Evolutionary conservation across 2,888 invertebrate genomes (phyloP), one percentile per base, ranked within the genome.

Genomic region (Hartigia nigra): DNA sequence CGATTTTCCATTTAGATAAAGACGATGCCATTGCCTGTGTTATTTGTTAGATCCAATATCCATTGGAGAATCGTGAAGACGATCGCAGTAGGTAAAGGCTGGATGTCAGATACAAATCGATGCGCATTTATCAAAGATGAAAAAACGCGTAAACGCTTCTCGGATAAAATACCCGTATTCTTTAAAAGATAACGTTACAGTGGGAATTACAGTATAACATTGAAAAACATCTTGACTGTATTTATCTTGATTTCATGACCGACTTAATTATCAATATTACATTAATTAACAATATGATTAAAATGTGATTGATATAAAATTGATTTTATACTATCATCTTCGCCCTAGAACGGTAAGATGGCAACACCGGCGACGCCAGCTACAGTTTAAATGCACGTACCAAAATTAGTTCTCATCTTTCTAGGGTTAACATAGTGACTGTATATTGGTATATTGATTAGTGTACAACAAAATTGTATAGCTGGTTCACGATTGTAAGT

Each of bases 1-100:
- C 78, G 75, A 80, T 69, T 55, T 55, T 32, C 31, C 72, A 72
- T 31, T 72, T 23, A 31, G 72, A 72, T 31, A 34, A 72, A 72
- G 34, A 72, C 34, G 34, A 32, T 72, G 72, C 72, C 72, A 32
- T 72, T 72, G 72, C 12, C 32, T 31, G 31, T 11, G 55, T 23
- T 55, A 55, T 55, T 55, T 55, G 55, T 55, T 55, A 9, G 55
- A 55, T 55, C 55, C 55, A 55, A 55, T 55, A 55, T 55, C 55
- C 55, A 55, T 55, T 55, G 35, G 35, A 35, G 35, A 35, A 35
- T 1, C 35, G 35, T 35, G 55, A 23, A 55, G 55, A 55, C 55
- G 55, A 9, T 55, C 23, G 55, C 23, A 2, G 23, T 9, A 23
- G 55, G 23, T 55, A 55, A 55, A 55, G 55, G 55, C 23, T 55